Evolutionary conservation across 2,113 vertebrate genomes (phyloP), one percentile per base, ranked within the genome.

Genomic region (Myotis brandtii): DNA sequence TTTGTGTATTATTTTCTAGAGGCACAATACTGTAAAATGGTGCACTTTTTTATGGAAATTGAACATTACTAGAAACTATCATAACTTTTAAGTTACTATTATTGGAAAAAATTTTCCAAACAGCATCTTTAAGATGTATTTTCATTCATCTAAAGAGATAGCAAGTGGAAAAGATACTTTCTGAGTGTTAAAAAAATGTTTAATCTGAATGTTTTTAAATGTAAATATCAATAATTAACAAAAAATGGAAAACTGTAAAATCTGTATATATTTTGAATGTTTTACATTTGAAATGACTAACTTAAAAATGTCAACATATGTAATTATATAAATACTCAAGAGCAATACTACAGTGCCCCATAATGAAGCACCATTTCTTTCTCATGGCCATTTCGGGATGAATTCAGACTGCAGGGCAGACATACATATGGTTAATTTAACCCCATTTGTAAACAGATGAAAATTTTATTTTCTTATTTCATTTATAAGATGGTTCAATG

Each of bases 401-500:
- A 72, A 62, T 32, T 79, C 43, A 27, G 7, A 34, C 67, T 81
- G 52, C 83, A 50, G 77, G 93, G 12, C 92, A 95, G 95, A 32
- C n/a, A 17, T 77, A 17, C 82, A 59, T 9, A 76, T 46, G 67
- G 87, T 27, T 96, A 97, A 70, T 96, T 95, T 97, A 96, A 93
- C 79, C 93, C 59, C 96, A 59, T 84, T 97, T 97, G 82, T 76
- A 82, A 97, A 93, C 80, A 96, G 75, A 73, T 94, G 75, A 56
- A 92, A 94, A 9, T 80, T 97, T 83, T 96, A 97, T 93, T 97
- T 98, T 97, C 93, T 96, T 97, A 96, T 92, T 96, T 48, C 37
- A 97, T 98, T 97, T 98, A 72, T 97, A 97, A 96, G 66, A n/a
- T 37, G 94, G 92, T 93, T 96, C 21, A 30, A 81, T 96, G 72